Evolutionary conservation across 2,888 invertebrate genomes (phyloP).

Genomic region (Acanthacorydalis orientalis): DNA sequence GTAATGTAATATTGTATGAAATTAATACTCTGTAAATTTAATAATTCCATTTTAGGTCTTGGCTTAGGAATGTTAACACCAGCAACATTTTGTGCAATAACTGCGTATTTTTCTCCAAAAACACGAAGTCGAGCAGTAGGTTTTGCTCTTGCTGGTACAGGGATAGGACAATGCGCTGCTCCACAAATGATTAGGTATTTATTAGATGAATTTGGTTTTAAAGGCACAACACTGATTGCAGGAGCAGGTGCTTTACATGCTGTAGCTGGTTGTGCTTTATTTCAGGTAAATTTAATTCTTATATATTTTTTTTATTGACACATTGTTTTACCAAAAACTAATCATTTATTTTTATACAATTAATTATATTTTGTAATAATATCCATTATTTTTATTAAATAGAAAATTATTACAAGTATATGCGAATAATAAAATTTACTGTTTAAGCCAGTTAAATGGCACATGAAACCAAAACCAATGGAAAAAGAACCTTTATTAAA

Average conservation of each 20-base stretch:
- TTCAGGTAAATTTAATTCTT: conserved; percentile 28
- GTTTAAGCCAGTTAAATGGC: conserved; percentile 41
- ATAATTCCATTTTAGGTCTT: conserved; percentile 28
- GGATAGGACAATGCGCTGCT: conserved; percentile 57
- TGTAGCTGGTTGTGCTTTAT: conserved; percentile 25
- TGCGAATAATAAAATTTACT: conserved; percentile 13
- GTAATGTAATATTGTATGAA: neutral
- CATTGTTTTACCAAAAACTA: neutral
- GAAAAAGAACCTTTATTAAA: neutral
- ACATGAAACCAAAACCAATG: conserved; percentile 24
- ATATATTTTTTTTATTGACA: neutral
- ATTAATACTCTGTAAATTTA: neutral
- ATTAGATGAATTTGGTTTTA: conserved; percentile 44
- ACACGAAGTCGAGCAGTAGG: conserved; percentile 54
- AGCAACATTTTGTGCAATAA: conserved; percentile 52
- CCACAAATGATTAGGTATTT: conserved; percentile 51
- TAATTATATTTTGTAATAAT: neutral
- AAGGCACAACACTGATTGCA: conserved; percentile 43
- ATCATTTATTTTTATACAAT: neutral
- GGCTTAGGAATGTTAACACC: conserved; percentile 56
- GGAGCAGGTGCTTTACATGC: conserved; percentile 45
- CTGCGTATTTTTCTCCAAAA: conserved; percentile 47
- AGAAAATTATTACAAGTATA: neutral
- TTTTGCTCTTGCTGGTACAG: conserved; percentile 56
- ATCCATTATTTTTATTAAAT: neutral